These are phyloP conservation scores for Peromyscus californicus DNA, from an alignment of 2,113 vertebrate species.

Conservation along the genomic window DNA sequence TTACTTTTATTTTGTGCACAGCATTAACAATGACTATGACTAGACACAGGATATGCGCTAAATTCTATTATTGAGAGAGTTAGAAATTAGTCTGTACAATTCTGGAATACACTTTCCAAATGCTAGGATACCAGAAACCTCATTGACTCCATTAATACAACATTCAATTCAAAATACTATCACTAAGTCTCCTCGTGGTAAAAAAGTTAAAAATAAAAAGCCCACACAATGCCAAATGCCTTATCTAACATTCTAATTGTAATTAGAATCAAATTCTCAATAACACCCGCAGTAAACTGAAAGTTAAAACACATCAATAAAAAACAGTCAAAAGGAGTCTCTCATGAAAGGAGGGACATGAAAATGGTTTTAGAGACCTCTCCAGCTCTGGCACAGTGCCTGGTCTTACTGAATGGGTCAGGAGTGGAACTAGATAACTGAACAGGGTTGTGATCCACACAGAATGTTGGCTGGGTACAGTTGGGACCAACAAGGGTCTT, in stretches of 20 bases:
- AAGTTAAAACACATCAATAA: background rate
- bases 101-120: background rate
- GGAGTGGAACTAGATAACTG: background rate
- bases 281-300: conserved; percentile 24
- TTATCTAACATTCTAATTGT: conserved; percentile 12
- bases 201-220: background rate
- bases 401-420: background rate
- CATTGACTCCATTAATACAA: background rate
- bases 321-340: conserved; percentile 23
- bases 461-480: background rate
- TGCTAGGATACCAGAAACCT: background rate
- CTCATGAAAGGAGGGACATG: background rate
- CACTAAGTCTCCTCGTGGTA: background rate
- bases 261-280: conserved; percentile 31
- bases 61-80: background rate
- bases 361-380: background rate
- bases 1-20: conserved; percentile 50
- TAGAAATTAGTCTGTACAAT: background rate
- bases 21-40: background rate
- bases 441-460: background rate
- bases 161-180: background rate
- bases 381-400: background rate
- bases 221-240: background rate
- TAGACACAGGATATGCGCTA: background rate
- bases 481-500: background rate